phyloP scores from a whole-genome alignment of 2,888 invertebrate species.

The Parnassius mnemosyne region DNA sequence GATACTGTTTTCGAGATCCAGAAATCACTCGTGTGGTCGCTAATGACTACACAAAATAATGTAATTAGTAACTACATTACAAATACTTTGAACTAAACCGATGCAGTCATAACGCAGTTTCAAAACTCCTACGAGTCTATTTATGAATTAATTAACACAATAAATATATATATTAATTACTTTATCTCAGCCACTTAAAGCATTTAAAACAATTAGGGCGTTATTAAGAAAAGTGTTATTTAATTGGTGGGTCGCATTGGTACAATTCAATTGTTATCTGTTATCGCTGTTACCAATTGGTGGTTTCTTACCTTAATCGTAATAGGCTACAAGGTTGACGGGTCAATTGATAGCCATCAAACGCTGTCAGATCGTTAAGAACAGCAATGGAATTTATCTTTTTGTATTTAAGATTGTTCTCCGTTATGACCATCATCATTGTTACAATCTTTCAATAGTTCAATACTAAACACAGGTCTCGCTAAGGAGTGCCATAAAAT shows the following conservation, averaged over 20 bases:
- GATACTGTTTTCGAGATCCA: too few relatives aligned
- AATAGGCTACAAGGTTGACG: conserved; percentile 20
- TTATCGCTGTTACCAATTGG: conserved; percentile 50
- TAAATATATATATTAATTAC: conserved; percentile 17
- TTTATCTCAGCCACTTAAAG: conserved; percentile 45
- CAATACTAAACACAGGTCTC: too few relatives aligned
- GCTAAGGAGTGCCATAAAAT: too few relatives aligned
- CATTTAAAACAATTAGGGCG: conserved; percentile 66
- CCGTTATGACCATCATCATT: too few relatives aligned
- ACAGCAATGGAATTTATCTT: not conserved
- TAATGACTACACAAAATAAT: too few relatives aligned
- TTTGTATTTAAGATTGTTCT: not conserved
- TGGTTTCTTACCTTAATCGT: conserved; percentile 35
- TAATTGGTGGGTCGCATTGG: conserved; percentile 63
- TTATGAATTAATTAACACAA: not conserved
- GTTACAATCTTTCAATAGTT: too few relatives aligned
- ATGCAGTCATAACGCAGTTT: too few relatives aligned
- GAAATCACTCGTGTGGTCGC: too few relatives aligned
- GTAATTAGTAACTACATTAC: too few relatives aligned
- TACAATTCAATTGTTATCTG: conserved; percentile 60
- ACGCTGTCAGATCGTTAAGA: too few relatives aligned
- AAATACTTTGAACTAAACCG: too few relatives aligned
- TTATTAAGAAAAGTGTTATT: conserved; percentile 66
- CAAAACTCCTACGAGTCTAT: too few relatives aligned
- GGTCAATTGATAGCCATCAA: conserved; percentile 7